A percentile compares a stretch with the other conserved stretches of the same genome.
phyloP scores from a whole-genome alignment of 2,797 vertebrate genomes.

The Cyprinella venusta region DNA sequence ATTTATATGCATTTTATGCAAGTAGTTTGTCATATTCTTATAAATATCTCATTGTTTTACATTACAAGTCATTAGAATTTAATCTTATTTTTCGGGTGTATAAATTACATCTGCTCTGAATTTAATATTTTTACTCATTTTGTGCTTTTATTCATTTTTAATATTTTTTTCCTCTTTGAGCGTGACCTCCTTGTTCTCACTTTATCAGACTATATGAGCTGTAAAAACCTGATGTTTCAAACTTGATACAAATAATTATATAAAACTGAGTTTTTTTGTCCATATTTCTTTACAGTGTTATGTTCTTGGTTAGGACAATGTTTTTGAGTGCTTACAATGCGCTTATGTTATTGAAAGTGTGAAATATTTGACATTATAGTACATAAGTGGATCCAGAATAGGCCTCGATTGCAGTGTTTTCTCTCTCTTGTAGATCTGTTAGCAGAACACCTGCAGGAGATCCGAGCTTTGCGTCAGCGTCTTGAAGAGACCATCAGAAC shows the following conservation, averaged over 20 bases:
- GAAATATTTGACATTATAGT: not conserved
- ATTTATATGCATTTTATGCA: too few species aligned
- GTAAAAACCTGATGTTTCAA: too few species aligned
- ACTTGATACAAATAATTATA: too few species aligned
- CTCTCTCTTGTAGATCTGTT: conserved; percentile 79
- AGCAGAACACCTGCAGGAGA: conserved; percentile 92
- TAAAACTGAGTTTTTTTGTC: too few species aligned
- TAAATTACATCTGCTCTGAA: not conserved
- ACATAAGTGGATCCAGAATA: not conserved
- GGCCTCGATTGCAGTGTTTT: not conserved
- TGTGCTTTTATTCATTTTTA: not conserved
- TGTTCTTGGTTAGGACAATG: not conserved
- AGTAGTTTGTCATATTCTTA: too few species aligned
- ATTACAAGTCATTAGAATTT: too few species aligned
- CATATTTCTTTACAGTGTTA: not conserved
- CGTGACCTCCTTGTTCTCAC: not conserved
- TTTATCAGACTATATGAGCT: not conserved
- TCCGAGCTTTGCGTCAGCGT: conserved; percentile 85
- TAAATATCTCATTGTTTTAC: too few species aligned
- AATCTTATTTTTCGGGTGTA: too few species aligned
- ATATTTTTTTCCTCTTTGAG: not conserved
- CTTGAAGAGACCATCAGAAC: conserved; percentile 93
- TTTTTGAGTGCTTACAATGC: not conserved
- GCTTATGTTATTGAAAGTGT: not conserved
- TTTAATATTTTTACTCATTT: not conserved